phyloP scores from a whole-genome alignment of 2,797 vertebrate genomes.

The Vespertilio murinus region DNA sequence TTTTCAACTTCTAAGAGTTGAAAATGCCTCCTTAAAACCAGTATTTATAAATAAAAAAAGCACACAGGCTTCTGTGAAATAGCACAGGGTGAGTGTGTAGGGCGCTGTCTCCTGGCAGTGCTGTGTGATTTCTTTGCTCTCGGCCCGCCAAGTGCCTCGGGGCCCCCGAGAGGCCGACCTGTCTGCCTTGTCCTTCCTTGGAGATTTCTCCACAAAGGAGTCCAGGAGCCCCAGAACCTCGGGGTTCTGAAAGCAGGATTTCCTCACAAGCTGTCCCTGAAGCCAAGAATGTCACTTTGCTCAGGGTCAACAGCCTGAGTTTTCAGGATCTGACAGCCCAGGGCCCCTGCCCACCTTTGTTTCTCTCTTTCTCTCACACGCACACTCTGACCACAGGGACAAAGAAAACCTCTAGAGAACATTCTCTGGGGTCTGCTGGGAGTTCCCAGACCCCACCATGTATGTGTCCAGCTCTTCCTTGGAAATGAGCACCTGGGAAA shows the following conservation, averaged over 20 bases:
- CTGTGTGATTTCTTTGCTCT: no score
- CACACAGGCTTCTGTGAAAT: neutral
- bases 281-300: neutral
- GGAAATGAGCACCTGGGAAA: neutral
- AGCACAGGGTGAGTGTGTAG: neutral
- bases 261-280: neutral
- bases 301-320: neutral
- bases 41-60: neutral
- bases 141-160: neutral
- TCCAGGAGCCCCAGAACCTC: no score
- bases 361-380: neutral
- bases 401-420: neutral
- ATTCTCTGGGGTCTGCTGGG: neutral
- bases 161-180: neutral
- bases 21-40: neutral
- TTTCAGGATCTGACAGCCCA: neutral
- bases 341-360: neutral
- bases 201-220: neutral
- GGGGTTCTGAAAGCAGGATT: neutral
- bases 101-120: neutral
- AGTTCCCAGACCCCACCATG: neutral
- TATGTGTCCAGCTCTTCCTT: neutral
- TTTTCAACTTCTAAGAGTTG: neutral
- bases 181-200: fast-evolving
- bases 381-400: neutral